Conservation (phyloP, 1,140 invertebrate genomes). For the Cydia fagiglandana region DNA sequence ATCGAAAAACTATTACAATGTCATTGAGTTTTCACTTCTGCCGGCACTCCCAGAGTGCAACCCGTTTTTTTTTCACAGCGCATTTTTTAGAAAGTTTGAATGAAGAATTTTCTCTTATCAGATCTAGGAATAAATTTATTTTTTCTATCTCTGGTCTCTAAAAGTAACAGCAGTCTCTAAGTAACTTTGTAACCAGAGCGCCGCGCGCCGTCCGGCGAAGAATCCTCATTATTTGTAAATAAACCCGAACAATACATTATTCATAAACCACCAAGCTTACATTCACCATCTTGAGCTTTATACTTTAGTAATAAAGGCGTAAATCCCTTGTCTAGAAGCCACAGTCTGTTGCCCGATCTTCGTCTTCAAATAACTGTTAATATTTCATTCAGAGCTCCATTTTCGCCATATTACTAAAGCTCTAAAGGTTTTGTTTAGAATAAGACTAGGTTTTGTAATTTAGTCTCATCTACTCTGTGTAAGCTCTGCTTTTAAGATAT, state of each 20-base stretch:
- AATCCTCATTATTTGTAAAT: constrained; percentile 32
- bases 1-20: too few species aligned
- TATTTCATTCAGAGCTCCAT: constrained; percentile 11
- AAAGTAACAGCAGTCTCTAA: neutral
- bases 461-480: neutral
- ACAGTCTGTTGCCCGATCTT: constrained; percentile 4
- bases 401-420: neutral
- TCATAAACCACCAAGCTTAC: constrained; percentile 22
- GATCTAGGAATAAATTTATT: too few species aligned
- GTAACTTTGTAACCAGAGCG: neutral
- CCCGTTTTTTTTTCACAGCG: too few species aligned
- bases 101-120: too few species aligned
- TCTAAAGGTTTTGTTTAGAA: neutral
- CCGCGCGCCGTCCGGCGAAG: neutral
- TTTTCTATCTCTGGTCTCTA: neutral
- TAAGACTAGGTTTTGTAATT: neutral
- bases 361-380: constrained; percentile 26
- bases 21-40: too few species aligned
- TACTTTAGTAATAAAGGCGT: neutral
- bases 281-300: neutral
- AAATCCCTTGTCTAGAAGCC: neutral
- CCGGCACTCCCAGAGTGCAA: too few species aligned
- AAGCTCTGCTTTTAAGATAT: neutral
- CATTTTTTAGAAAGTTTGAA: too few species aligned
- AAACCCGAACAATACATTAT: constrained; percentile 28